These are phyloP conservation scores for Chrysomallon squamiferum DNA, from an alignment of 1,140 invertebrate genomes.

Conservation along the genomic window DNA sequence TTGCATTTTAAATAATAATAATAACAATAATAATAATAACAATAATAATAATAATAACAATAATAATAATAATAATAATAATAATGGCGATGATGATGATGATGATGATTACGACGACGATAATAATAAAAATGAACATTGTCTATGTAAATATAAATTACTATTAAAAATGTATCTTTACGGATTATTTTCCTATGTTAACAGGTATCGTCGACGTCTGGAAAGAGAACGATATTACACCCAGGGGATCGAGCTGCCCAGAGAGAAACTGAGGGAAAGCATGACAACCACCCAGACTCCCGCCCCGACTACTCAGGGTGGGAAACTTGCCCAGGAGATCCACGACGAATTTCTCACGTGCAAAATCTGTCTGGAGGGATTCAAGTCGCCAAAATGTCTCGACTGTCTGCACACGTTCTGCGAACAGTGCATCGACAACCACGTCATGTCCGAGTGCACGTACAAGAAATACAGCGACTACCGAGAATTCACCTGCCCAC, in stretches of 20 bases:
- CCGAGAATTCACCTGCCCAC: constrained; percentile 64
- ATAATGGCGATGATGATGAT: too few relatives aligned
- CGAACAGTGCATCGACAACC: constrained; percentile 74
- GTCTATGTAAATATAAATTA: too few relatives aligned
- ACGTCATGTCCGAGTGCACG: constrained; percentile 60
- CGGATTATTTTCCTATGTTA: too few relatives aligned
- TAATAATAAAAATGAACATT: too few relatives aligned
- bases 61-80: too few relatives aligned
- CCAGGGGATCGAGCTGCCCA: constrained; percentile 44
- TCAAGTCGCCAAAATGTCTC: constrained; percentile 76
- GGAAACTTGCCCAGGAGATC: constrained; percentile 53
- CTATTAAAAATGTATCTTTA: too few relatives aligned
- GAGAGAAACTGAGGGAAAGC: constrained; percentile 24
- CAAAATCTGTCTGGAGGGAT: constrained; percentile 62
- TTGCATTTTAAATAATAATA: too few relatives aligned
- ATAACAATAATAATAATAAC: too few relatives aligned
- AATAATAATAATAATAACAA: too few relatives aligned
- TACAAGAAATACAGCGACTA: constrained; percentile 65
- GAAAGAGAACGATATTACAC: constrained; percentile 53
- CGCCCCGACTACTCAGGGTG: constrained; percentile 32
- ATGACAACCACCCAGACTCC: background rate
- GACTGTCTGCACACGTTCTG: constrained; percentile 94
- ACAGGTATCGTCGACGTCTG: constrained; percentile 48
- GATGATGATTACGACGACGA: too few relatives aligned
- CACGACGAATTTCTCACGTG: constrained; percentile 55